These are phyloP conservation scores for Calvadosia cruxmelitensis DNA, from an alignment of 30 jellyfish, hydroid and myxozoan species.

Conservation along the genomic window DNA sequence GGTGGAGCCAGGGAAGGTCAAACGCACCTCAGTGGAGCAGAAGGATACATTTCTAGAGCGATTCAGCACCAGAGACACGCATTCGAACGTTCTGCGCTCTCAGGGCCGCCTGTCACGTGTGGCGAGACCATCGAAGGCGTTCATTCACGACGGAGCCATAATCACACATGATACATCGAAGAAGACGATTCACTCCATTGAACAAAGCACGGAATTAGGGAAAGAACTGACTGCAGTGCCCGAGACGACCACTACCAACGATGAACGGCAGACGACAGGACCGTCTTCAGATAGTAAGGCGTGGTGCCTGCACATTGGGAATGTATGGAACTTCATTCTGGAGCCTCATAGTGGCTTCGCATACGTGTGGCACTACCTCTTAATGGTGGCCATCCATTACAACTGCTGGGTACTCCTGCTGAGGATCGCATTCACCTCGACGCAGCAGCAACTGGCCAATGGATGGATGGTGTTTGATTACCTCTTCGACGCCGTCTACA, in stretches of 20 bases:
- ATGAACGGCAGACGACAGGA: background rate
- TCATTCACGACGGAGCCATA: background rate
- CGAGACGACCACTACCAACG: background rate
- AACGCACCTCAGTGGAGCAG: conserved; percentile 30
- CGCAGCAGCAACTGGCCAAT: conserved; percentile 29
- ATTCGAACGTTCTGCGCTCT: conserved; percentile 1
- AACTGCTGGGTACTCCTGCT: conserved; percentile 70
- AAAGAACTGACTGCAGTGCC: background rate
- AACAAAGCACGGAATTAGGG: background rate
- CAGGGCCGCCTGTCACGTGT: background rate
- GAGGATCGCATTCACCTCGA: conserved; percentile 56
- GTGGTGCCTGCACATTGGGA: background rate
- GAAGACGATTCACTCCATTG: background rate
- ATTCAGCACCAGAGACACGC: conserved; percentile 49
- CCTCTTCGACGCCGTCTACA: conserved; percentile 54
- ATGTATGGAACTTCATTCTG: conserved; percentile 8
- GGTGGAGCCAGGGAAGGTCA: conserved; percentile 17
- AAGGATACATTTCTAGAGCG: conserved; percentile 33
- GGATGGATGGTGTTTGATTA: conserved; percentile 69
- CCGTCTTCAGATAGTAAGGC: background rate
- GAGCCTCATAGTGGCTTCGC: conserved; percentile 77
- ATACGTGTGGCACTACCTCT: conserved; percentile 58
- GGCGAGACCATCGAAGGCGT: conserved; percentile 1
- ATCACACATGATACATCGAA: background rate
- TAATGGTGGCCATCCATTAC: conserved; percentile 61